phyloP scores from a whole-genome alignment of 2,797 vertebrate genomes.

The Tokudaia tokunoshimensis region DNA sequence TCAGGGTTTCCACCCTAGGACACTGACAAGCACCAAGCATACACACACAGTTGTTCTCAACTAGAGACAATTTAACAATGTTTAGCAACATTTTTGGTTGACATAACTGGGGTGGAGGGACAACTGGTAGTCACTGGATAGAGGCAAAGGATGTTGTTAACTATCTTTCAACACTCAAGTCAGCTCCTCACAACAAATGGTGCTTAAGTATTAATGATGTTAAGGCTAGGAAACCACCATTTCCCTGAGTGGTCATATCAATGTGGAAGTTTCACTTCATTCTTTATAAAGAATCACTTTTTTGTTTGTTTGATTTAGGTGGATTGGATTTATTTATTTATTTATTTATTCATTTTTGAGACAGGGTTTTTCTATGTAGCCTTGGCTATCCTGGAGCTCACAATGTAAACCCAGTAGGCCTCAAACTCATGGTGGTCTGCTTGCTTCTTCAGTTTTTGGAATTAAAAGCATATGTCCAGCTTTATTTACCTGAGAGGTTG shows the following conservation, averaged over 20 bases:
- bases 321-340: too few relatives aligned
- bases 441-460: not conserved
- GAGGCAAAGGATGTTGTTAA: not conserved
- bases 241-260: constrained; percentile 6
- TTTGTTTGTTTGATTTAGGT: not conserved
- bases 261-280: constrained; percentile 22
- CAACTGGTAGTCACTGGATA: not conserved
- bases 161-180: not conserved
- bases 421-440: not conserved
- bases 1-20: not conserved
- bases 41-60: constrained; percentile 36
- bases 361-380: not conserved
- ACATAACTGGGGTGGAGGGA: not conserved
- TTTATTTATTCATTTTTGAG: not conserved
- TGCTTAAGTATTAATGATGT: not conserved
- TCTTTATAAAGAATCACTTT: not conserved
- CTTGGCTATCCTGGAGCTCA: not conserved
- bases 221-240: not conserved
- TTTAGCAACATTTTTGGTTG: constrained; percentile 28
- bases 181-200: not conserved
- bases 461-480: not conserved
- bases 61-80: not conserved
- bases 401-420: not conserved
- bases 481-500: not conserved
- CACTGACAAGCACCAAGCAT: not conserved